Evolutionary conservation across 1,140 invertebrate genomes (phyloP).

Genomic region (Dolichoris vasculosae): DNA sequence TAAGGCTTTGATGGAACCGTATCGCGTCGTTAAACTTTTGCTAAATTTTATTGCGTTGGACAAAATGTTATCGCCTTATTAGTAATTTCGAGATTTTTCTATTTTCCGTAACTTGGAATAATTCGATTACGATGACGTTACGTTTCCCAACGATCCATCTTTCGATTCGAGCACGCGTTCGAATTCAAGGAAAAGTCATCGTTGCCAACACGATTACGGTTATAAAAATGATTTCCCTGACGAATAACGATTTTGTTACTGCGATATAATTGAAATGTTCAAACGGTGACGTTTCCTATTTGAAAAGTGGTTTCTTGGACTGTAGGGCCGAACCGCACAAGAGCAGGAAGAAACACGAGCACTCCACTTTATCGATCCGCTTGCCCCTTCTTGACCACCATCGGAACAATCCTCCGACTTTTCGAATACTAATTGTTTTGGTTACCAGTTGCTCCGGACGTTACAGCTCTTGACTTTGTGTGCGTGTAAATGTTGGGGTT

Average conservation of each 20-base stretch:
- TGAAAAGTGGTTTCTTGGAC: slow-evolving; percentile 23
- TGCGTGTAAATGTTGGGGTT: background rate
- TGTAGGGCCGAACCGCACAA: background rate
- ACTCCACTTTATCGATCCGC: slow-evolving; percentile 16
- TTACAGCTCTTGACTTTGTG: background rate
- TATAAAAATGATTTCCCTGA: too few relatives aligned
- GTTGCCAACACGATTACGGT: too few relatives aligned
- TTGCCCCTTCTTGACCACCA: slow-evolving; percentile 22
- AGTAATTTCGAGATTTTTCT: too few relatives aligned
- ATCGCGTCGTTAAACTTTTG: too few relatives aligned
- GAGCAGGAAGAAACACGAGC: slow-evolving; percentile 28
- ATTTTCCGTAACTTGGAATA: too few relatives aligned
- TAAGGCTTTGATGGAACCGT: background rate
- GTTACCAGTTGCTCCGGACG: slow-evolving; percentile 2
- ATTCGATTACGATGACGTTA: too few relatives aligned
- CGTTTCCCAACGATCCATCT: too few relatives aligned
- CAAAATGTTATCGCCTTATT: too few relatives aligned
- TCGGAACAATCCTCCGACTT: background rate
- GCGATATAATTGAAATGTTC: background rate
- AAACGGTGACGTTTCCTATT: background rate
- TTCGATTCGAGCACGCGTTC: too few relatives aligned
- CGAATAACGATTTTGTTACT: background rate
- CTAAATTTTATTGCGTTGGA: too few relatives aligned
- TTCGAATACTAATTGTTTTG: slow-evolving; percentile 43
- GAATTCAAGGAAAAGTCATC: too few relatives aligned